Evolutionary conservation across 2,113 vertebrate species (phyloP).

Genomic region (Labrus mixtus): DNA sequence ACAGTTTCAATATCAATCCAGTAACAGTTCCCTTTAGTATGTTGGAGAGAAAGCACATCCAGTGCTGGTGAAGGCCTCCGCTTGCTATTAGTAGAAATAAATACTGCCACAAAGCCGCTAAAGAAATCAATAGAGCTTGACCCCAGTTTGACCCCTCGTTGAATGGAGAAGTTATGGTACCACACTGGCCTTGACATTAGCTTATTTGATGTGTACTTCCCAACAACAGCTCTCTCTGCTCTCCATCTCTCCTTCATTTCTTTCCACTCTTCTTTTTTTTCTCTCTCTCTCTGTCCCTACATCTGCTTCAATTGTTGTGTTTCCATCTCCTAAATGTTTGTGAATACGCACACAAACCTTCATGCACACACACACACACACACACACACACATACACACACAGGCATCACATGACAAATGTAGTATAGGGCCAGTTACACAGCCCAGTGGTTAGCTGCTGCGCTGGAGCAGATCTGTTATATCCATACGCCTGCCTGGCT

Average conservation of each 20-base stretch:
- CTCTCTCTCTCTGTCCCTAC: neutral
- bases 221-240: slow-evolving; percentile 45
- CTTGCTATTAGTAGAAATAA: slow-evolving; percentile 73
- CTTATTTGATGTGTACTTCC: slow-evolving; percentile 73
- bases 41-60: slow-evolving; percentile 49
- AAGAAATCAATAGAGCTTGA: slow-evolving; percentile 83
- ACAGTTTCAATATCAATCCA: slow-evolving; percentile 37
- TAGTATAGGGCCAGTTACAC: slow-evolving; percentile 67
- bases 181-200: slow-evolving; percentile 75
- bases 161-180: slow-evolving; percentile 78
- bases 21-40: slow-evolving; percentile 32
- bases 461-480: slow-evolving; percentile 71
- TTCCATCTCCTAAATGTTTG: slow-evolving; percentile 57
- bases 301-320: slow-evolving; percentile 43
- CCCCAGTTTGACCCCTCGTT: slow-evolving; percentile 77
- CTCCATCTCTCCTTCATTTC: slow-evolving; percentile 31
- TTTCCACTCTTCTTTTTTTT: slow-evolving; percentile 19
- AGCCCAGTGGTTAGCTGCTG: slow-evolving; percentile 72
- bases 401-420: slow-evolving; percentile 65
- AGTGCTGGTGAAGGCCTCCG: slow-evolving; percentile 48
- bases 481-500: slow-evolving; percentile 72
- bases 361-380: neutral
- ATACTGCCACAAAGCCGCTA: slow-evolving; percentile 75
- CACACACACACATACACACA: slow-evolving; percentile 35
- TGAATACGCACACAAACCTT: slow-evolving; percentile 39